Conservation (phyloP, 2,888 invertebrate species). For the Galerucella nymphaeae region DNA sequence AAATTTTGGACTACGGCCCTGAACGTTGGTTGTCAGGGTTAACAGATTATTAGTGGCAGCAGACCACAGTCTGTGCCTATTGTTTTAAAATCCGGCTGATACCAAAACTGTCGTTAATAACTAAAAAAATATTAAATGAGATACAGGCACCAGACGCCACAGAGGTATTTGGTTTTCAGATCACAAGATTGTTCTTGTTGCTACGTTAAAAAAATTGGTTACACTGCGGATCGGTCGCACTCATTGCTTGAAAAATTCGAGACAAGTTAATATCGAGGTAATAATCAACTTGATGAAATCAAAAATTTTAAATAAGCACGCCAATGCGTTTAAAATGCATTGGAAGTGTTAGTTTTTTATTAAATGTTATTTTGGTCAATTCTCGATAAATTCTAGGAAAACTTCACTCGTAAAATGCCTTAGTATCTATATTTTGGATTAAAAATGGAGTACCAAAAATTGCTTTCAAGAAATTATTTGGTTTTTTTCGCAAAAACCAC, state of each 20-base stretch:
- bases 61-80: constrained; percentile 47
- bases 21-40: constrained; percentile 46
- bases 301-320: neutral
- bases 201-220: constrained; percentile 16
- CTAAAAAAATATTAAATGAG: constrained; percentile 42
- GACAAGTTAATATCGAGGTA: constrained; percentile 13
- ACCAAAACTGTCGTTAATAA: constrained; percentile 46
- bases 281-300: neutral
- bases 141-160: constrained; percentile 39
- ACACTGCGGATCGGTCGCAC: constrained; percentile 11
- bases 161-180: constrained; percentile 33
- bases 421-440: too few species aligned
- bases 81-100: constrained; percentile 47
- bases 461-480: too few species aligned
- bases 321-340: neutral
- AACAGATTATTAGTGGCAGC: constrained; percentile 53
- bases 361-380: too few species aligned
- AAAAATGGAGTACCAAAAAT: too few species aligned
- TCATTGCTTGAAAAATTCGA: constrained; percentile 6
- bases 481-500: too few species aligned
- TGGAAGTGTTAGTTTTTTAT: neutral
- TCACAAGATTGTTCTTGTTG: constrained; percentile 25
- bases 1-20: constrained; percentile 29
- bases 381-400: too few species aligned
- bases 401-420: too few species aligned